Conservation (phyloP, 1,140 invertebrate genomes). For the Drosophila gunungcola region DNA sequence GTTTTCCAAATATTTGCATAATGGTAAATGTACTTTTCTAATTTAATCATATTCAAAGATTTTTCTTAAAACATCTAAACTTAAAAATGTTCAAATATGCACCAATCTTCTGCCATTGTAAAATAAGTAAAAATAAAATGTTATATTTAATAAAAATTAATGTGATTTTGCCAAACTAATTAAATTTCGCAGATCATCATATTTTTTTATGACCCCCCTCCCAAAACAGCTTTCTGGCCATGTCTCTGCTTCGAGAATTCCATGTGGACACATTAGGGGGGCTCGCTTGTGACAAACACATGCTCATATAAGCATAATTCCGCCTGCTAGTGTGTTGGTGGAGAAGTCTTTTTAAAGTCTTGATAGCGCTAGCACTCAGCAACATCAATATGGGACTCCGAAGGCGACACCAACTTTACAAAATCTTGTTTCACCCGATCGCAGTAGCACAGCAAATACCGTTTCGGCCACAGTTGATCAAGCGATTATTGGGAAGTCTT, state of each 20-base stretch:
- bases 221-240: not conserved
- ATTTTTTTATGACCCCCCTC: not conserved
- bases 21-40: too few relatives aligned
- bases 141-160: not conserved
- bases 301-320: constrained; percentile 17
- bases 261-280: constrained; percentile 46
- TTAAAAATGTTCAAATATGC: too few relatives aligned
- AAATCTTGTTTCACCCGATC: constrained; percentile 37
- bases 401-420: constrained; percentile 24
- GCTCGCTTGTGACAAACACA: constrained; percentile 45
- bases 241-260: constrained; percentile 22
- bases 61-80: too few relatives aligned
- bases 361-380: constrained; percentile 30
- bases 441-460: constrained; percentile 27
- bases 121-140: not conserved
- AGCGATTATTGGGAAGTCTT: constrained; percentile 34
- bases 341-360: constrained; percentile 18
- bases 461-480: constrained; percentile 45
- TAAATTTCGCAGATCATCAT: too few relatives aligned
- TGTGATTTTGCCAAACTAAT: too few relatives aligned
- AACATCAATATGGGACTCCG: constrained; percentile 28
- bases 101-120: too few relatives aligned
- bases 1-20: too few relatives aligned
- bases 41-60: too few relatives aligned
- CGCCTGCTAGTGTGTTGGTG: constrained; percentile 9